phyloP scores from a whole-genome alignment of 2,797 vertebrate genomes.

The Cheirogaleus major region DNA sequence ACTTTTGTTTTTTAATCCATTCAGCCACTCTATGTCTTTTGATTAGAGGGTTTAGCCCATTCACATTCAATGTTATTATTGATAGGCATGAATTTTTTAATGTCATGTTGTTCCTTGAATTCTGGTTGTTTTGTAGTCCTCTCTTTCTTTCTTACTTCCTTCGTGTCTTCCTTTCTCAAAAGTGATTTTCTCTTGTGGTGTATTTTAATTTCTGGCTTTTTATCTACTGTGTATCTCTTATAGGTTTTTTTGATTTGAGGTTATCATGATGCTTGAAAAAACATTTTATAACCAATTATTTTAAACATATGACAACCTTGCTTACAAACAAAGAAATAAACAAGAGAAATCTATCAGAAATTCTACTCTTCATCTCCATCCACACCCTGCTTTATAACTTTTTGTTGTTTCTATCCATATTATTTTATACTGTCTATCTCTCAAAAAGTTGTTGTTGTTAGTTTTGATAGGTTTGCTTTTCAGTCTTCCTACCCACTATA shows the following conservation, averaged over 20 bases:
- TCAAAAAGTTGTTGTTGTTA: not conserved
- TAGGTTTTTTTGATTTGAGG: not conserved
- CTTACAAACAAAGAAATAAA: not conserved
- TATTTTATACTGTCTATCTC: not conserved
- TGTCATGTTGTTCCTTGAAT: not conserved
- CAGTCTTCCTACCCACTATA: not conserved
- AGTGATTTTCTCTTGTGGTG: not conserved
- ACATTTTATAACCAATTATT: not conserved
- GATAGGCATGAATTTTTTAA: not conserved
- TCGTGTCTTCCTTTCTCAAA: not conserved
- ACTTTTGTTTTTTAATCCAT: not conserved
- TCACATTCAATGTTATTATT: not conserved
- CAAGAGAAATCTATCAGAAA: not conserved
- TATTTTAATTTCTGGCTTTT: not conserved
- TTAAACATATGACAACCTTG: not conserved
- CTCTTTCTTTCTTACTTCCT: not conserved
- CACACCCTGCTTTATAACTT: rapidly evolving
- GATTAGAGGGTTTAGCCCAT: not conserved
- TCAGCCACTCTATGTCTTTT: not conserved
- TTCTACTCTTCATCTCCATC: not conserved
- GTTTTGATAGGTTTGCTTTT: not conserved
- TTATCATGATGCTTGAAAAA: not conserved
- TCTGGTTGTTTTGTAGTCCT: not conserved
- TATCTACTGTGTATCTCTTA: not conserved
- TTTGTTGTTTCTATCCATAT: not conserved